Percentiles rank a stretch among this genome's conserved stretches.
phyloP scores from a whole-genome alignment of 2,797 vertebrate genomes.

The Chaenodraco wilsoni region DNA sequence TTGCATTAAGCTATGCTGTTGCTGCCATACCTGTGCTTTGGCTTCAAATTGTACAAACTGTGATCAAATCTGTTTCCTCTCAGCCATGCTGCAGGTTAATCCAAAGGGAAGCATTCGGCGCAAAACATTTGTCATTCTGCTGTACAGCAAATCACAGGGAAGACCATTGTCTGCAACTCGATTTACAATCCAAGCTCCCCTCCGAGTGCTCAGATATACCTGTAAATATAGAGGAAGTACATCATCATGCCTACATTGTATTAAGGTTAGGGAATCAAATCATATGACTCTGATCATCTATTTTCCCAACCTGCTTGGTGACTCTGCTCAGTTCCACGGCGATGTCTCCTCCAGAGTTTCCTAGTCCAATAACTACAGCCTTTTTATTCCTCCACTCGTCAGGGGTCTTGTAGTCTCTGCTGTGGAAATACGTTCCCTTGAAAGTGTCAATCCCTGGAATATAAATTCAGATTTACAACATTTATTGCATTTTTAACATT shows the following conservation, averaged over 20 bases:
- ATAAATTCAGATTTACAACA: background rate
- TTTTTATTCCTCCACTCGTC: constrained; percentile 82
- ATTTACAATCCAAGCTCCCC: constrained; percentile 84
- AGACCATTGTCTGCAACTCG: constrained; percentile 77
- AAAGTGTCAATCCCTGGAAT: constrained; percentile 82
- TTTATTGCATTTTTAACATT: background rate
- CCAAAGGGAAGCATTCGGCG: constrained; percentile 47
- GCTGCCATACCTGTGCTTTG: constrained; percentile 88
- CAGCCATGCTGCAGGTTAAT: constrained; percentile 50
- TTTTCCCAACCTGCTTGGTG: constrained; percentile 76
- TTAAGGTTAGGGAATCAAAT: no score
- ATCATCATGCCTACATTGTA: no score
- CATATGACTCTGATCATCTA: no score
- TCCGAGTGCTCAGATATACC: constrained; percentile 86
- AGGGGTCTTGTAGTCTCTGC: constrained; percentile 82
- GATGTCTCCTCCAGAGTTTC: constrained; percentile 86
- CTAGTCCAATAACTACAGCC: constrained; percentile 83
- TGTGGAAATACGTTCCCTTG: constrained; percentile 81
- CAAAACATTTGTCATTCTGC: background rate
- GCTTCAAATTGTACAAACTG: constrained; percentile 84
- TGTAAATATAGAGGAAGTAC: constrained; percentile 34
- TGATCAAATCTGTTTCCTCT: constrained; percentile 78
- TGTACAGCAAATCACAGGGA: constrained; percentile 71
- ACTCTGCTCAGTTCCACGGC: constrained; percentile 82
- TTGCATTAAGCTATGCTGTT: no score